Base-by-base conservation (phyloP, 1,140 invertebrate species). In the Formica exsecta region DNA sequence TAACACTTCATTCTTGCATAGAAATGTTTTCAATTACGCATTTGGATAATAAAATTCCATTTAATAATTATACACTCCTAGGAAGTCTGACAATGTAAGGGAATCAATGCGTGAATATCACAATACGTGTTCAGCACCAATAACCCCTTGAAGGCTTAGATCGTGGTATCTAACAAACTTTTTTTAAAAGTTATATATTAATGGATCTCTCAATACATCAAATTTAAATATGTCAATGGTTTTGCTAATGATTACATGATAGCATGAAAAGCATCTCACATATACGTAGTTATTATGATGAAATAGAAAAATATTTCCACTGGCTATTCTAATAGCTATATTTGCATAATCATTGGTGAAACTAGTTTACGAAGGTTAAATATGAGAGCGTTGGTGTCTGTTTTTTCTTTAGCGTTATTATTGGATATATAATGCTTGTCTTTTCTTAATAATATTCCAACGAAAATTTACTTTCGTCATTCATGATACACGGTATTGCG, bases 351-450 rank as follows among this genome's bases (percentile, higher is more conserved):
- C 6, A 25, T 25, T 32, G 25, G 8, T 25, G 32, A 11, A 48
- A 48, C 44, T 8, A 44, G 16, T 71, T 71, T 71, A 51, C 48
- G 22, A 71, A 71, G 68, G 25, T 51, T 71, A n/a, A 48, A 71
- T 19, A 9, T 16, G 51, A 71, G 25, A 71, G 44, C 13, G 29
- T 51, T 71, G 5, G 0, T 13, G 29, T 22, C 3, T 51, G 32
- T 71, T 71, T 70, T 32, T 32, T 44, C 51, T 44, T 19, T 71
- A 71, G 25, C 25, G 2, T 48, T 66, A 65, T 66, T 70, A 70
- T 36, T 16, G 13, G n/a, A 48, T 44, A 51, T 44, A 51, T 29
- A 13, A 19, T 25, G 2, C 25, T 48, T 25, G 16, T 68, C 13
- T 68, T 6, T 8, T 48, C 25, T 44, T 25, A 32, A 32, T 71